These are phyloP conservation scores for Sturmia bella DNA, from an alignment of 2,888 invertebrate genomes.

Conservation along the genomic window DNA sequence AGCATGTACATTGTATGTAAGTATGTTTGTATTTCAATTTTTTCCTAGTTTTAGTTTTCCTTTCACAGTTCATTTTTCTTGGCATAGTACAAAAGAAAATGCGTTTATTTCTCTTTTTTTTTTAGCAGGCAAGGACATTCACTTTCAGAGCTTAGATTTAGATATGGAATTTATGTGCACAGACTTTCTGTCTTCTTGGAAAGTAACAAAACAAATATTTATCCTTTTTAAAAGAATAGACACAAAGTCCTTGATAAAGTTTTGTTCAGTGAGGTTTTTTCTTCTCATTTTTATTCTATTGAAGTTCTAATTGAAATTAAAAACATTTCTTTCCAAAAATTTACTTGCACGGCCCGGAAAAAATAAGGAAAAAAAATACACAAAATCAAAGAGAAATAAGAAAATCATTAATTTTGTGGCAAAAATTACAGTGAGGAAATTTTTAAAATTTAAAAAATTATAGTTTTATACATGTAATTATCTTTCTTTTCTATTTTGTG, in stretches of 20 bases:
- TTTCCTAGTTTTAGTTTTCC: neutral
- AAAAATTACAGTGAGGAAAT: too few species aligned
- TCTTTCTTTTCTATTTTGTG: too few species aligned
- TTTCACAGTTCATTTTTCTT: constrained; percentile 23
- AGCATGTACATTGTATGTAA: too few species aligned
- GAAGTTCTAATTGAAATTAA: too few species aligned
- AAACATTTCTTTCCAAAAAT: too few species aligned
- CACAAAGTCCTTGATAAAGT: constrained; percentile 12
- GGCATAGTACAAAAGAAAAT: constrained; percentile 17
- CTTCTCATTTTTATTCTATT: too few species aligned
- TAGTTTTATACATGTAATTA: too few species aligned
- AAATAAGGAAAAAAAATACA: too few species aligned
- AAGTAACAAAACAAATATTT: constrained; percentile 12
- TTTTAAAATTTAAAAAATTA: too few species aligned
- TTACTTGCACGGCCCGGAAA: too few species aligned
- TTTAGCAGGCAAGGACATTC: constrained; percentile 37
- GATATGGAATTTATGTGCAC: constrained; percentile 2
- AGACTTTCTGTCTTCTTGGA: constrained; percentile 31
- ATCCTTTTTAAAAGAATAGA: constrained; percentile 3
- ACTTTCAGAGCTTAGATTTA: constrained; percentile 18
- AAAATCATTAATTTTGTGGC: too few species aligned
- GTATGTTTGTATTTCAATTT: constrained; percentile 6
- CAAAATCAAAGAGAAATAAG: too few species aligned
- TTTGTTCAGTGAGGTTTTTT: neutral
- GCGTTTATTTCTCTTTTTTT: constrained; percentile 27